Evolutionary conservation across 2,888 invertebrate genomes (phyloP).

Genomic region (Embidobia sp.): DNA sequence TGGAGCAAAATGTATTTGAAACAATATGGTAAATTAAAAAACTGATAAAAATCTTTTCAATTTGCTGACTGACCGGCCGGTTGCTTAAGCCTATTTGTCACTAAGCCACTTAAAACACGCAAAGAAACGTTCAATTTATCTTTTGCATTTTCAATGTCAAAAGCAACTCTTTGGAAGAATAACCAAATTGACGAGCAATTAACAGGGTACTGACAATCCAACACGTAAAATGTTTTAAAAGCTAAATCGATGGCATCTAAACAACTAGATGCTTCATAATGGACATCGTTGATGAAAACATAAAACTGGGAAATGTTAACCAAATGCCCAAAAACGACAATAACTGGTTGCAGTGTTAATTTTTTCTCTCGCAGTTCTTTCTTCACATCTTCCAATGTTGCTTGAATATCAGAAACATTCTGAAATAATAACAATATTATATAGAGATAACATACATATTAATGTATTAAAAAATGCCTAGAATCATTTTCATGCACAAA

Average conservation of each 20-base stretch:
- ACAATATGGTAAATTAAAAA: too few species aligned
- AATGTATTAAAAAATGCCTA: not conserved
- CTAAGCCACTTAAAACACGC: not conserved
- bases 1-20: too few species aligned
- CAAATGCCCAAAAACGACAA: not conserved
- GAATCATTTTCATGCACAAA: not conserved
- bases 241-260: constrained; percentile 1
- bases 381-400: not conserved
- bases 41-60: too few species aligned
- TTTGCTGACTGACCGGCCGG: too few species aligned
- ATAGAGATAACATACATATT: too few species aligned
- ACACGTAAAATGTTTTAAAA: constrained; percentile 1
- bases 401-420: not conserved
- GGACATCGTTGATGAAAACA: constrained; percentile 4
- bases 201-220: constrained; percentile 7
- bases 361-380: not conserved
- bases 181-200: not conserved
- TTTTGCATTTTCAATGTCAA: not conserved
- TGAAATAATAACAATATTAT: too few species aligned
- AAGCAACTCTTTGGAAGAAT: constrained; percentile 3
- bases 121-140: constrained; percentile 14
- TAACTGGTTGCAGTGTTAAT: not conserved
- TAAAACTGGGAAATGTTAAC: not conserved
- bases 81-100: too few species aligned
- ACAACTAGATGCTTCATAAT: not conserved